A percentile compares a stretch with the other conserved stretches of the same genome.
Conservation (phyloP, 2,888 invertebrate genomes). For the Lypha dubia region DNA sequence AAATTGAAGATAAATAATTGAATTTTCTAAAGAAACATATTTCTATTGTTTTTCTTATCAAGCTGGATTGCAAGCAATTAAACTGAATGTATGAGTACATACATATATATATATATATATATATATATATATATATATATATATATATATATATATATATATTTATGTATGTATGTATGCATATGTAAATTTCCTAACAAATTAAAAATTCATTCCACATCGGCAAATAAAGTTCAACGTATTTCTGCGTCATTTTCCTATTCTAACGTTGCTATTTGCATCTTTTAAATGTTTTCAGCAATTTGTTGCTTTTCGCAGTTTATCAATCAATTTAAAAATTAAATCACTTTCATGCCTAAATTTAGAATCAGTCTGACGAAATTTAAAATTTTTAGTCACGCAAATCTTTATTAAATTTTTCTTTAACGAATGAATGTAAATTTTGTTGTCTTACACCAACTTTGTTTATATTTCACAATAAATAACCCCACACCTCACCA, state of each 20-base stretch:
- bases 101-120: no score
- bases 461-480: slow-evolving; percentile 54
- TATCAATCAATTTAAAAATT: slow-evolving; percentile 15
- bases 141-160: no score
- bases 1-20: background rate
- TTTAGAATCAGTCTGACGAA: slow-evolving; percentile 30
- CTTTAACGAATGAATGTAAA: slow-evolving; percentile 15
- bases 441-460: slow-evolving; percentile 35
- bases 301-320: background rate
- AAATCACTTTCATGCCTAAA: slow-evolving; percentile 30
- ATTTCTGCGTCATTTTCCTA: background rate
- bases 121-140: no score
- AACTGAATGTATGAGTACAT: background rate
- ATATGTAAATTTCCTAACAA: background rate
- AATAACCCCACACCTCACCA: slow-evolving; percentile 6
- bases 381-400: slow-evolving; percentile 56
- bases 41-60: background rate
- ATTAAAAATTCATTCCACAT: background rate
- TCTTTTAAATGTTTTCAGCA: background rate
- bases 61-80: background rate
- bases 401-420: slow-evolving; percentile 24
- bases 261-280: background rate
- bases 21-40: background rate
- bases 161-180: background rate
- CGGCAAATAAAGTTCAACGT: background rate